Conservation (phyloP, 23 tunicate genomes). For the Halocynthia roretzi region DNA sequence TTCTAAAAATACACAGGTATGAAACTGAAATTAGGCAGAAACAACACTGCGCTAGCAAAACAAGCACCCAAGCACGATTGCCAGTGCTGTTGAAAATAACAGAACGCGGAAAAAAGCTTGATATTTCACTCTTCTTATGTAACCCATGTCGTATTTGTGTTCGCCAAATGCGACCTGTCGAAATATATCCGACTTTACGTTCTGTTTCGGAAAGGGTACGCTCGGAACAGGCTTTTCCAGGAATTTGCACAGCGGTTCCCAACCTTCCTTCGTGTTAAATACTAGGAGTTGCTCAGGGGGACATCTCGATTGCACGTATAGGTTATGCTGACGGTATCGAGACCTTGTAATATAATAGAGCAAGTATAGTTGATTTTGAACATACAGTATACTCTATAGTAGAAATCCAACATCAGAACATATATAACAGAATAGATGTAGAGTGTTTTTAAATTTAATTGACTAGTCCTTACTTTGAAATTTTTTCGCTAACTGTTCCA, state of each 20-base stretch:
- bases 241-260: slow-evolving; percentile 12
- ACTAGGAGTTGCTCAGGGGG: background rate
- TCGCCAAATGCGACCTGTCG: slow-evolving; percentile 11
- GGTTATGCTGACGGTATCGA: slow-evolving; percentile 20
- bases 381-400: too few species aligned
- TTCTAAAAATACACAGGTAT: too few species aligned
- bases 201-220: slow-evolving; percentile 10
- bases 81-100: background rate
- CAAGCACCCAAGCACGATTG: too few species aligned
- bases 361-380: too few species aligned
- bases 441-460: too few species aligned
- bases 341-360: background rate
- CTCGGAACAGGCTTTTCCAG: background rate
- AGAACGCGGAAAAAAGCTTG: background rate
- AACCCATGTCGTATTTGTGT: slow-evolving; percentile 16
- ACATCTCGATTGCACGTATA: background rate
- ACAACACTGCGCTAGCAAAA: too few species aligned
- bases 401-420: too few species aligned
- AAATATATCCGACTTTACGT: slow-evolving; percentile 12
- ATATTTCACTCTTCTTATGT: background rate
- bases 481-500: too few species aligned
- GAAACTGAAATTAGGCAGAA: too few species aligned
- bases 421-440: too few species aligned
- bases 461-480: too few species aligned
- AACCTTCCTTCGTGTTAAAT: slow-evolving; percentile 9